A percentile compares a stretch with the other conserved stretches of the same genome.
phyloP scores from a whole-genome alignment of 2,888 invertebrate species.

The Melinaea marsaeus region DNA sequence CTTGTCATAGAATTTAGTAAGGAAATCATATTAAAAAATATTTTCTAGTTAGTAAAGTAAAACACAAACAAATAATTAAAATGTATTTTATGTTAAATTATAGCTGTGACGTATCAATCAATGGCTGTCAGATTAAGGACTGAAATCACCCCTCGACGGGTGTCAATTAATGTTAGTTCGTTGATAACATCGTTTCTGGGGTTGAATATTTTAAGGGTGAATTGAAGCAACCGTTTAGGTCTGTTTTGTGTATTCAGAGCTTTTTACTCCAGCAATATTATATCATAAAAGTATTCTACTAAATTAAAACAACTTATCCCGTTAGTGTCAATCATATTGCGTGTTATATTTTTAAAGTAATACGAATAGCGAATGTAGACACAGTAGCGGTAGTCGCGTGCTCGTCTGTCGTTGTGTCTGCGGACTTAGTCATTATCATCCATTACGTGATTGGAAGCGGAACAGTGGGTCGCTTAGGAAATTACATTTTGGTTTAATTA shows the following conservation, averaged over 20 bases:
- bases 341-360: slow-evolving; percentile 5
- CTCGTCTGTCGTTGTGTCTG: slow-evolving; percentile 26
- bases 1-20: no score
- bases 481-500: no score
- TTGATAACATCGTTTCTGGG: background rate
- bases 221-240: background rate
- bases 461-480: slow-evolving; percentile 9
- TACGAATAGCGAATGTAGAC: slow-evolving; percentile 3
- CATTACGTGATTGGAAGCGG: slow-evolving; percentile 26
- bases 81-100: background rate
- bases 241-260: background rate
- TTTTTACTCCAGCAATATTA: no score
- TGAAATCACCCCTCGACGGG: background rate
- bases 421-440: slow-evolving; percentile 29
- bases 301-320: slow-evolving; percentile 2
- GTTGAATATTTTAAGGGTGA: slow-evolving; percentile 6
- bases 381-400: slow-evolving; percentile 28
- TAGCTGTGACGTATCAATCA: background rate
- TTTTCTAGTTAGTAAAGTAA: background rate
- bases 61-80: background rate
- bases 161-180: slow-evolving; percentile 2
- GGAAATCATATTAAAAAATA: no score
- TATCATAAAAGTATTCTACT: background rate
- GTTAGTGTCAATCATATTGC: slow-evolving; percentile 6
- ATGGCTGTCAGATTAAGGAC: background rate